A percentile compares a stretch with the other conserved stretches of the same genome.
Conservation (phyloP, 2,113 vertebrate genomes). For the Lutjanus erythropterus region DNA sequence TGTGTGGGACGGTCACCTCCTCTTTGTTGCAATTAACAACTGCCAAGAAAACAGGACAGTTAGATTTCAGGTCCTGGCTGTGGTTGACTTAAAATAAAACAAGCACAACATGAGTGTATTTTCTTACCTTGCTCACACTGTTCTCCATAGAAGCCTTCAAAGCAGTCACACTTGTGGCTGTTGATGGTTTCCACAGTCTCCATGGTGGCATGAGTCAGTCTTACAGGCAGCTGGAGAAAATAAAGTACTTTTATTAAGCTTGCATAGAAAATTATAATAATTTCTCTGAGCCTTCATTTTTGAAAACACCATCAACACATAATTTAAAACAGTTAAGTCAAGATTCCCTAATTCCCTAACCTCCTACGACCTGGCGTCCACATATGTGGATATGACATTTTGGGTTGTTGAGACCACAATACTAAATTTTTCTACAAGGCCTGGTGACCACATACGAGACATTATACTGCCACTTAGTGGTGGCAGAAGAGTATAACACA, state of each 20-base stretch:
- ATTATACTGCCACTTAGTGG: too few species aligned
- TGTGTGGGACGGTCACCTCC: slow-evolving; percentile 42
- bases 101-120: not conserved
- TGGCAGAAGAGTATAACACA: too few species aligned
- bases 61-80: not conserved
- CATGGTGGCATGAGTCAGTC: slow-evolving; percentile 79
- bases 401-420: too few species aligned
- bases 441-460: too few species aligned
- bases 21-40: slow-evolving; percentile 71
- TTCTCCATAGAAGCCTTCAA: slow-evolving; percentile 87
- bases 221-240: slow-evolving; percentile 88
- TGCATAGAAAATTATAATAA: not conserved
- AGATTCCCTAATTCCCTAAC: not conserved
- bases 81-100: fast-evolving
- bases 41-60: slow-evolving; percentile 39
- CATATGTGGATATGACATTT: too few species aligned
- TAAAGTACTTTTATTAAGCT: not conserved
- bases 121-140: slow-evolving; percentile 87
- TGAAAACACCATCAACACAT: not conserved
- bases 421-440: too few species aligned
- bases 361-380: too few species aligned
- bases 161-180: slow-evolving; percentile 88
- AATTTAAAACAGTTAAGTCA: not conserved
- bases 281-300: not conserved
- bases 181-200: slow-evolving; percentile 93